phyloP scores from a whole-genome alignment of 2,797 vertebrate genomes.

The Malacoraja senta region DNA sequence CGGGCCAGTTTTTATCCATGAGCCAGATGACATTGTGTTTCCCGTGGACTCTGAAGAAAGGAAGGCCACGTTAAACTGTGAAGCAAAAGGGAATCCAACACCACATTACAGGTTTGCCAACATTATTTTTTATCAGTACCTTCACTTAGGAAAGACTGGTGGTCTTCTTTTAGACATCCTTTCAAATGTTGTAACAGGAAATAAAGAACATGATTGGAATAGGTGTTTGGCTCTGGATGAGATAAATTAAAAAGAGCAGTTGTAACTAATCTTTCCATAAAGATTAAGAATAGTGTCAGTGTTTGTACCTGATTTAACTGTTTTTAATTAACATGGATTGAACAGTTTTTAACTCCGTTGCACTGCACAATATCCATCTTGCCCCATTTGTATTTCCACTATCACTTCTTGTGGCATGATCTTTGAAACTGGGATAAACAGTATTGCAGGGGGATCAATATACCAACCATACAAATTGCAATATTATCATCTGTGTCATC shows the following conservation, averaged over 20 bases:
- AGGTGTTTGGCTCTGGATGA: background rate
- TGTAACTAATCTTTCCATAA: background rate
- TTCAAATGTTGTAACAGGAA: constrained; percentile 34
- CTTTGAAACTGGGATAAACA: background rate
- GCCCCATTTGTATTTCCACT: background rate
- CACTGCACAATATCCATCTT: background rate
- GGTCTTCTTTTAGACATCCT: constrained; percentile 31
- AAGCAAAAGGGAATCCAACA: constrained; percentile 47
- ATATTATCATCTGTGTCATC: background rate
- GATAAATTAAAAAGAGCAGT: background rate
- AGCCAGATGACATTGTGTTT: constrained; percentile 48
- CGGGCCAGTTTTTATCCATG: constrained; percentile 46
- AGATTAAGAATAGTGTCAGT: background rate
- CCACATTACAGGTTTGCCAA: constrained; percentile 47
- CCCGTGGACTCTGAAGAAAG: constrained; percentile 43
- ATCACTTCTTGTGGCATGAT: background rate
- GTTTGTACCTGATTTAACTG: background rate
- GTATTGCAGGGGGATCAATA: background rate
- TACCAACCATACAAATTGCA: background rate
- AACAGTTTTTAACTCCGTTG: background rate
- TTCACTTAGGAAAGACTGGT: background rate
- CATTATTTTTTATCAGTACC: background rate
- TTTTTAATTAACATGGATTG: constrained; percentile 16
- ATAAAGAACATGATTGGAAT: background rate
- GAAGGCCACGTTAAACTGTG: constrained; percentile 41